These are phyloP conservation scores for Hepsetus odoe DNA, from an alignment of 2,113 vertebrate species.

Conservation along the genomic window DNA sequence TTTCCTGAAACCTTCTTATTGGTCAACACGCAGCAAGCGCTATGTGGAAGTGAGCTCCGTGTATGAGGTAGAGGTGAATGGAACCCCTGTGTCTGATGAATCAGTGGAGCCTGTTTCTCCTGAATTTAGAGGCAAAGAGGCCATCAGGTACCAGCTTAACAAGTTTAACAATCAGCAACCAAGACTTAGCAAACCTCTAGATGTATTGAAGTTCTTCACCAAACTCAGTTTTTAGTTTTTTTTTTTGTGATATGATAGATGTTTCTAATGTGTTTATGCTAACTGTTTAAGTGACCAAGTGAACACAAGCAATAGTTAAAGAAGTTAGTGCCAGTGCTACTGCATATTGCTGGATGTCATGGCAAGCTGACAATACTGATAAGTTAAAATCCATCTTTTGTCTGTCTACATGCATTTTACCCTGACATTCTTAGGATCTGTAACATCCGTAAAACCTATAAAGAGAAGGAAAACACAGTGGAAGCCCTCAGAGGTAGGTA, in stretches of 20 bases:
- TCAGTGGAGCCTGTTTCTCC: slow-evolving; percentile 84
- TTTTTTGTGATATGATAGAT: background rate
- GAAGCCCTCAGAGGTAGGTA: slow-evolving; percentile 88
- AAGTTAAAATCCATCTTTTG: slow-evolving; percentile 30
- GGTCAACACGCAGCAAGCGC: slow-evolving; percentile 85
- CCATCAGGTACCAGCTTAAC: slow-evolving; percentile 83
- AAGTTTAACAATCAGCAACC: background rate
- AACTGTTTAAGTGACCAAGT: background rate
- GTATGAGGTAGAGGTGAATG: slow-evolving; percentile 82
- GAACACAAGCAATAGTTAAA: background rate
- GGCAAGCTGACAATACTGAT: slow-evolving; percentile 26
- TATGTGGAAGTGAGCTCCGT: slow-evolving; percentile 84
- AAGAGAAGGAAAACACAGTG: slow-evolving; percentile 84
- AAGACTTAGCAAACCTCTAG: background rate
- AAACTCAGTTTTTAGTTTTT: no score
- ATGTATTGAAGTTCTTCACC: no score
- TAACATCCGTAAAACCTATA: slow-evolving; percentile 90
- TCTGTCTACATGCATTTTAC: background rate
- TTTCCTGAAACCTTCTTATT: slow-evolving; percentile 94
- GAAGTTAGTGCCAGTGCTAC: background rate
- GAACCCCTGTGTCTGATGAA: slow-evolving; percentile 75
- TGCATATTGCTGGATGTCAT: background rate
- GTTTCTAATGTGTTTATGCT: background rate
- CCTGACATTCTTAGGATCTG: slow-evolving; percentile 81
- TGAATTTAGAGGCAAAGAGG: slow-evolving; percentile 92